These are phyloP conservation scores for Byasa hedistus DNA, from an alignment of 2,888 invertebrate genomes.

Conservation along the genomic window DNA sequence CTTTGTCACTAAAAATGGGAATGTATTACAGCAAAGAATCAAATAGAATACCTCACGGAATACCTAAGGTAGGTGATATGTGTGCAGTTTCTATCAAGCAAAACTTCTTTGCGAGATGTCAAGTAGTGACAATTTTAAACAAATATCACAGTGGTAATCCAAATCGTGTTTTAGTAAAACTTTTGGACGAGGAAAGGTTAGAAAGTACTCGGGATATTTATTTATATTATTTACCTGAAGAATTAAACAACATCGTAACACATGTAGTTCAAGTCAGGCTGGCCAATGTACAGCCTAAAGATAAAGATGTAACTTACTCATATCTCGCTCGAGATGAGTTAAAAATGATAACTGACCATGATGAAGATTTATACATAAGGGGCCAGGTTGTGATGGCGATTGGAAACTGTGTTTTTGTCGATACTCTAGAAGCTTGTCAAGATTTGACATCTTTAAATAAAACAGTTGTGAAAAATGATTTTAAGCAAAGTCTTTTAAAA, in stretches of 20 bases:
- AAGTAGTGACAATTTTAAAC: conserved; percentile 70
- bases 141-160: conserved; percentile 52
- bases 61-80: conserved; percentile 76
- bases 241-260: conserved; percentile 69
- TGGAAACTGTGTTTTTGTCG: conserved; percentile 82
- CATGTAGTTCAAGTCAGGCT: conserved; percentile 62
- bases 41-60: conserved; percentile 57
- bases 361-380: conserved; percentile 60
- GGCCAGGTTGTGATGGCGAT: conserved; percentile 79
- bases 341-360: conserved; percentile 49
- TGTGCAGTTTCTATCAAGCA: conserved; percentile 76
- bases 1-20: conserved; percentile 61
- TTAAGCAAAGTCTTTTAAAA: conserved; percentile 75
- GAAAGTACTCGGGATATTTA: conserved; percentile 59
- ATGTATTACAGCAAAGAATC: conserved; percentile 58
- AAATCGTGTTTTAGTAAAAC: conserved; percentile 67
- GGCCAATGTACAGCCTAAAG: conserved; percentile 61
- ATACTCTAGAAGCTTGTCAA: conserved; percentile 80
- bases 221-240: conserved; percentile 74
- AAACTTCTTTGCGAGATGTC: conserved; percentile 77
- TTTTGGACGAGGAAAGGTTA: conserved; percentile 81
- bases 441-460: conserved; percentile 71
- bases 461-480: conserved; percentile 74
- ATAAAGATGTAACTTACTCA: conserved; percentile 65
- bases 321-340: conserved; percentile 52